These are phyloP conservation scores for Castor canadensis DNA, from an alignment of 2,113 vertebrate genomes.

Conservation along the genomic window DNA sequence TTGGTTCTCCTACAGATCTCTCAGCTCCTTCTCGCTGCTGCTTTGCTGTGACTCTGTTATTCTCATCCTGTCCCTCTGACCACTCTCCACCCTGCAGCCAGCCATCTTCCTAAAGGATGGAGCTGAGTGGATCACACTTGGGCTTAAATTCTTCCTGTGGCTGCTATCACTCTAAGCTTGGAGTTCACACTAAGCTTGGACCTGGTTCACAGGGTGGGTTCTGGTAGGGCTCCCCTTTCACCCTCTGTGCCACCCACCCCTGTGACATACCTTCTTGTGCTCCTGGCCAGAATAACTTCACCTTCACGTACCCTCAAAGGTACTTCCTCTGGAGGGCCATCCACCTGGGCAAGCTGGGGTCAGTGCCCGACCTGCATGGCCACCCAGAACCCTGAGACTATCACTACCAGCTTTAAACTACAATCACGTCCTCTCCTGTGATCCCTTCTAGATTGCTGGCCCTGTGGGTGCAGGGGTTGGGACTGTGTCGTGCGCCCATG, in stretches of 20 bases:
- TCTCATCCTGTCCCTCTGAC: not conserved
- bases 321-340: not conserved
- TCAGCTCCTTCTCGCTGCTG: not conserved
- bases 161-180: not conserved
- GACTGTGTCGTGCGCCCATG: too few species aligned
- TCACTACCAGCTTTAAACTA: not conserved
- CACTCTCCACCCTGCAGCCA: not conserved
- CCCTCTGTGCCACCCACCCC: too few species aligned
- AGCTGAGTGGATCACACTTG: fast-evolving
- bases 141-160: not conserved
- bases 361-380: too few species aligned
- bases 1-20: not conserved
- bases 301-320: not conserved
- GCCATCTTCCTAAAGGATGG: too few species aligned
- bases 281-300: not conserved
- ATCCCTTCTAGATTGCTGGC: not conserved
- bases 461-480: not conserved
- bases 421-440: not conserved
- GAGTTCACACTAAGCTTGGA: not conserved
- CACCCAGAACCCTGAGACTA: too few species aligned
- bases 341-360: too few species aligned
- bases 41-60: not conserved
- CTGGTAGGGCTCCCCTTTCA: too few species aligned
- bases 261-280: not conserved
- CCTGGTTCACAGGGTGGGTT: not conserved